These are phyloP conservation scores for Anseranas semipalmata DNA, from an alignment of 2,113 vertebrate species.

Conservation along the genomic window DNA sequence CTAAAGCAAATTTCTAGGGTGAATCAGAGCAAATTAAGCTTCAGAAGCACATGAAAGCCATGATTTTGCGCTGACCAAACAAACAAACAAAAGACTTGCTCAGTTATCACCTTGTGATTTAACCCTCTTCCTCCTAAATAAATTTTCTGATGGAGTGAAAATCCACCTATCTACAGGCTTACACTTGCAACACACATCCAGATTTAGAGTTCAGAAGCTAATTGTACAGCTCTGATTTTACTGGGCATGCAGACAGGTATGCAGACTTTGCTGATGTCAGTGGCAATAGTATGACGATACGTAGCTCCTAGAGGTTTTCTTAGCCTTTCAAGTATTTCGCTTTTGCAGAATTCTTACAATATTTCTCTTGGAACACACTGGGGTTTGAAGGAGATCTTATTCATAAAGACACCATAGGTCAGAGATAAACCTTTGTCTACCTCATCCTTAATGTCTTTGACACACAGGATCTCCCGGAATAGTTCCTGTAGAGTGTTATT, in stretches of 20 bases:
- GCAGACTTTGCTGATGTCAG: not conserved
- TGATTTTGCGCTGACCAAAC: not conserved
- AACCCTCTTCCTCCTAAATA: not conserved
- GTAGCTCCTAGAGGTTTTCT: not conserved
- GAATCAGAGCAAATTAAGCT: not conserved
- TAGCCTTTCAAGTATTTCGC: not conserved
- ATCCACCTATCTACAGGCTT: not conserved
- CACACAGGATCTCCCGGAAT: not conserved
- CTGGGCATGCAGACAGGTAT: fast-evolving
- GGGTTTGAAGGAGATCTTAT: not conserved
- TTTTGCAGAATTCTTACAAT: not conserved
- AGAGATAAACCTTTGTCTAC: not conserved
- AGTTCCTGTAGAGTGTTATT: not conserved
- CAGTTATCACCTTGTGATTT: not conserved
- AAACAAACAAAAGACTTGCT: not conserved
- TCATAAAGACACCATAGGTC: not conserved
- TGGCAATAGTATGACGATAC: not conserved
- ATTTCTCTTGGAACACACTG: not conserved
- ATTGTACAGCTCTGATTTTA: not conserved
- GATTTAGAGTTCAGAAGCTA: not conserved
- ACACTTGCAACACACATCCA: not conserved
- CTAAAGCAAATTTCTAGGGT: not conserved
- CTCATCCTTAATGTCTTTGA: not conserved
- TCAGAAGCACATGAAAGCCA: not conserved
- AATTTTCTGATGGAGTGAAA: not conserved